These are phyloP conservation scores for Drosophila cracens DNA, from an alignment of 2,888 invertebrate species.

Conservation along the genomic window DNA sequence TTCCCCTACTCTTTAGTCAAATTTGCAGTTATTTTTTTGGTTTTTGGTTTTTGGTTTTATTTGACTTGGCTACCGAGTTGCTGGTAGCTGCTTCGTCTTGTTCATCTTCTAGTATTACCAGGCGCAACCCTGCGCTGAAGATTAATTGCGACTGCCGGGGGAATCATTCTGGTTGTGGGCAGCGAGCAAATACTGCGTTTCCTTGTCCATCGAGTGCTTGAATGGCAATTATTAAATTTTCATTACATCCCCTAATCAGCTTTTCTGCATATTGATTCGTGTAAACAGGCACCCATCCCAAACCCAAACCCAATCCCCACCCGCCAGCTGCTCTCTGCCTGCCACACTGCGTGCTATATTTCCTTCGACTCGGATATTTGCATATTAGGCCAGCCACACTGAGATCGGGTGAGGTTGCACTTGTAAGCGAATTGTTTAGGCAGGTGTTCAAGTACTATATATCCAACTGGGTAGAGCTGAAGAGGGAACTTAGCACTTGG, in stretches of 20 bases:
- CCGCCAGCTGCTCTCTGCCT: background rate
- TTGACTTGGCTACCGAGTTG: constrained; percentile 55
- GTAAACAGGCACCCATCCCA: constrained; percentile 50
- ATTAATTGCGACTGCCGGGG: constrained; percentile 66
- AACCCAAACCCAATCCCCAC: background rate
- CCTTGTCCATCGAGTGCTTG: constrained; percentile 54
- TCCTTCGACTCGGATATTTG: constrained; percentile 29
- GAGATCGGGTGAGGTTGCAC: constrained; percentile 19
- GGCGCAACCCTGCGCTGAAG: constrained; percentile 61
- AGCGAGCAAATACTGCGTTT: constrained; percentile 3
- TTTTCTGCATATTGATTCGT: constrained; percentile 76
- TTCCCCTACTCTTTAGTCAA: constrained; percentile 27
- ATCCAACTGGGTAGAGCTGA: constrained; percentile 18
- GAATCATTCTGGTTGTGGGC: constrained; percentile 5
- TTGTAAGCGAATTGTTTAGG: constrained; percentile 43
- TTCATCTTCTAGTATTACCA: constrained; percentile 55
- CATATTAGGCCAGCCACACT: constrained; percentile 15
- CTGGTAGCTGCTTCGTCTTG: constrained; percentile 24
- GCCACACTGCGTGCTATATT: constrained; percentile 15
- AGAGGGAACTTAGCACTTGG: background rate
- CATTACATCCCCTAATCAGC: constrained; percentile 84
- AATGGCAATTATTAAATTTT: constrained; percentile 83
- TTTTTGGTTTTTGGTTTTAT: constrained; percentile 39
- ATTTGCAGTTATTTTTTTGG: constrained; percentile 41
- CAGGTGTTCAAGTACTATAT: constrained; percentile 65